Evolutionary conservation across 2,113 vertebrate genomes (phyloP).

Genomic region (Arizona elegans): DNA sequence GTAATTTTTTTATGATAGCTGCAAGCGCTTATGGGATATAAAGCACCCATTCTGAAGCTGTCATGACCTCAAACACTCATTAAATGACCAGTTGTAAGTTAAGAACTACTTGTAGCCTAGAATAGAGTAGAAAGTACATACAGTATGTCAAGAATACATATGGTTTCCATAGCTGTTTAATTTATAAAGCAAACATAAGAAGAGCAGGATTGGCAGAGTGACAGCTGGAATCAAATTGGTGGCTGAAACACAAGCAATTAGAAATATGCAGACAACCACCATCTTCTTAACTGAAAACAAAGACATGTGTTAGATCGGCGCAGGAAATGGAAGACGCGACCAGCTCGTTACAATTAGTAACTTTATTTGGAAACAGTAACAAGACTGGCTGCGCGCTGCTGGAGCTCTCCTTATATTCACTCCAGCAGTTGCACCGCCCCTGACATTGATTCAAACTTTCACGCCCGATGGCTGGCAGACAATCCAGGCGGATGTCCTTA

Average conservation of each 20-base stretch:
- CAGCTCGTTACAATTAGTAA: no score
- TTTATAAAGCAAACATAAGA: background rate
- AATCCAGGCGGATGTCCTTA: no score
- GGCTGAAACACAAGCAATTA: background rate
- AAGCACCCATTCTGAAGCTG: background rate
- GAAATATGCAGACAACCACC: background rate
- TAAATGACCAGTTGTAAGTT: background rate
- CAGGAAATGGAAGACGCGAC: no score
- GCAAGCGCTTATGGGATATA: background rate
- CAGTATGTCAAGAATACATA: background rate
- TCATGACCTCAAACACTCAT: background rate
- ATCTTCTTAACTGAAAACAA: background rate
- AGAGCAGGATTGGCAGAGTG: background rate
- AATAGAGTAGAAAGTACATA: background rate
- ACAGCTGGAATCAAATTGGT: background rate
- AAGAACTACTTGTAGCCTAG: background rate
- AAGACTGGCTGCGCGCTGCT: no score
- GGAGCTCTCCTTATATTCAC: no score
- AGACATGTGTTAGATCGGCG: no score
- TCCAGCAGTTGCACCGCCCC: no score
- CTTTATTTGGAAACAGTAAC: no score
- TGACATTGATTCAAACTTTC: no score
- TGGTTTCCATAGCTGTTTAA: background rate
- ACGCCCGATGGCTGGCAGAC: no score
- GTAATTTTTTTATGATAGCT: background rate